Conservation (phyloP, 2,888 invertebrate genomes). For the Argynnis bischoffii region DNA sequence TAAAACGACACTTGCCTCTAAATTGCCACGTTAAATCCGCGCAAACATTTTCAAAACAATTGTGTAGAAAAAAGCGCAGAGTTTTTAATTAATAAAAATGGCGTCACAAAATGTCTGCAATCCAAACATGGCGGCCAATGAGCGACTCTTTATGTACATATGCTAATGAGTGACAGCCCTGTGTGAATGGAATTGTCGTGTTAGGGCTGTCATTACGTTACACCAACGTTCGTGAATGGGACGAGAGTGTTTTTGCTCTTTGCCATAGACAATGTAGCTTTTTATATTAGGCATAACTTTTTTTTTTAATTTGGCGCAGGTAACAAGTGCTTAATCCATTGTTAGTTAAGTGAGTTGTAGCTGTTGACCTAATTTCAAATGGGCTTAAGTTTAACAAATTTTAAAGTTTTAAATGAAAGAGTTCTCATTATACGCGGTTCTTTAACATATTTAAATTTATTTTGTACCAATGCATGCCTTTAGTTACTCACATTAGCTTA, state of each 20-base stretch:
- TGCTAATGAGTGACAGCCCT: constrained; percentile 78
- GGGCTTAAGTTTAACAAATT: constrained; percentile 6
- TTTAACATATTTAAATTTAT: too few species aligned
- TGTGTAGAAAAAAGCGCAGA: constrained; percentile 52
- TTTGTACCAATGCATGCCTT: too few species aligned
- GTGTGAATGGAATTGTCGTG: constrained; percentile 79
- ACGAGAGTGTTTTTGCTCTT: constrained; percentile 60
- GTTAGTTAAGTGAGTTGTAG: constrained; percentile 12
- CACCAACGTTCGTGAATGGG: constrained; percentile 52
- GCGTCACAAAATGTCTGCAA: constrained; percentile 64
- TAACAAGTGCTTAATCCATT: constrained; percentile 13
- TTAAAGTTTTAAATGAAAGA: constrained; percentile 13
- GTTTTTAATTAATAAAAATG: constrained; percentile 77
- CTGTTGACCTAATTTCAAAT: constrained; percentile 16
- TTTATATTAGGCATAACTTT: constrained; percentile 43
- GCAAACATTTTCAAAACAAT: constrained; percentile 56
- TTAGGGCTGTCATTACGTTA: constrained; percentile 73
- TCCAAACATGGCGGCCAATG: constrained; percentile 70
- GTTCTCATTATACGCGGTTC: background rate
- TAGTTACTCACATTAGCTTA: too few species aligned
- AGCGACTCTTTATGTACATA: constrained; percentile 72
- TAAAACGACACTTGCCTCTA: constrained; percentile 31
- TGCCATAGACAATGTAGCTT: constrained; percentile 41
- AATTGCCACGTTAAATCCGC: constrained; percentile 42
- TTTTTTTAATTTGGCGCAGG: constrained; percentile 35